phyloP scores from a whole-genome alignment of 2,113 vertebrate genomes.

The Rhynchopsitta pachyrhyncha region DNA sequence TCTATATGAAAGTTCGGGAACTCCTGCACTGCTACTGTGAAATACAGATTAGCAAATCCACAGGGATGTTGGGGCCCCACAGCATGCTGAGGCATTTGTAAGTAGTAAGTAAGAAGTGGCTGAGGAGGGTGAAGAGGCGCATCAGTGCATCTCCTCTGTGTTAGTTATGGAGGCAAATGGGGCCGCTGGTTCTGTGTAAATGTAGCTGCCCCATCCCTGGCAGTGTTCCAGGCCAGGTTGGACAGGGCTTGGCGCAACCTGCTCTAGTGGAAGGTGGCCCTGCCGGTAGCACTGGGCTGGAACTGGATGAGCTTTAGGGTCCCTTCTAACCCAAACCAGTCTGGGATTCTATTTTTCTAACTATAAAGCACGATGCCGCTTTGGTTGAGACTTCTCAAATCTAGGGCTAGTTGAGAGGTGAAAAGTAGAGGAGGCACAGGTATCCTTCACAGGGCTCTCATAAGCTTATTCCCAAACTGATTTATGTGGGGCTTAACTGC shows the following conservation, averaged over 20 bases:
- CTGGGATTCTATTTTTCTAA: neutral
- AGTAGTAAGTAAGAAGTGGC: neutral
- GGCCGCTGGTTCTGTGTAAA: neutral
- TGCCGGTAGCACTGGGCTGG: neutral
- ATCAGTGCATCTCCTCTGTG: neutral
- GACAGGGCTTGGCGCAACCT: neutral
- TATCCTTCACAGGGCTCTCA: neutral
- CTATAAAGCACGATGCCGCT: neutral
- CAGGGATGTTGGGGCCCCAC: neutral
- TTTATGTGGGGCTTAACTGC: neutral
- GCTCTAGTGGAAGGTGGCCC: neutral
- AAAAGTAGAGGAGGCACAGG: neutral
- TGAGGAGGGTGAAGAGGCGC: neutral
- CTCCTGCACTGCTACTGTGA: neutral
- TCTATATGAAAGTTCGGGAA: neutral
- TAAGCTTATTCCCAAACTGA: neutral
- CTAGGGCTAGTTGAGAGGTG: neutral
- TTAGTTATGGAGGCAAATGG: neutral
- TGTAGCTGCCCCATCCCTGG: neutral
- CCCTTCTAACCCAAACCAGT: neutral
- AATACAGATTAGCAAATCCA: neutral
- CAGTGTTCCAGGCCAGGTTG: neutral
- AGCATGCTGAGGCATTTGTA: neutral
- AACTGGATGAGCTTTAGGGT: neutral
- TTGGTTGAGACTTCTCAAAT: neutral